Conservation (phyloP, 1,140 invertebrate species). For the Conopomorpha cramerella region DNA sequence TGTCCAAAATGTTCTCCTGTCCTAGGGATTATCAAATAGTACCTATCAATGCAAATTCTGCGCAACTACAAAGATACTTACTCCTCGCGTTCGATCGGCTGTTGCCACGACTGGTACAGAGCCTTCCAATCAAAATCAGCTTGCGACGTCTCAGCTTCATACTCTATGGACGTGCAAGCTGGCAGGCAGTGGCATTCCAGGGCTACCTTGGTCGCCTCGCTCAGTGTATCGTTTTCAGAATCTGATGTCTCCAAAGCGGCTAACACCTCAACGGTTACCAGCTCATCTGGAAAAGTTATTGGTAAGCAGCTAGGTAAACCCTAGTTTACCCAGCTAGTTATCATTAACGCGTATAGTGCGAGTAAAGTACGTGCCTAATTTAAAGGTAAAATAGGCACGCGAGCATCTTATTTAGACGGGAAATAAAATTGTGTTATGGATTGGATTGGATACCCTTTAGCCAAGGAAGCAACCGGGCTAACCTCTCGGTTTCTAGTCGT, state of each 20-base stretch:
- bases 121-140: constrained; percentile 65
- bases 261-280: constrained; percentile 62
- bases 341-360: too few species aligned
- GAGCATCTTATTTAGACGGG: too few species aligned
- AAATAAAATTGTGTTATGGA: too few species aligned
- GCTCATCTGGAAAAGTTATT: constrained; percentile 59
- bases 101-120: constrained; percentile 47
- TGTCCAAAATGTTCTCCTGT: too few species aligned
- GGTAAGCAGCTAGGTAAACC: too few species aligned
- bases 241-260: constrained; percentile 17
- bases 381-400: too few species aligned
- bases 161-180: constrained; percentile 68
- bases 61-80: not conserved
- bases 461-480: too few species aligned
- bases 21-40: not conserved
- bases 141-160: constrained; percentile 70
- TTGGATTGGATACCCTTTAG: too few species aligned
- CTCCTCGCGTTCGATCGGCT: constrained; percentile 14
- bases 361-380: too few species aligned
- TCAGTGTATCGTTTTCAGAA: constrained; percentile 14
- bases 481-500: too few species aligned
- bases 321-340: too few species aligned
- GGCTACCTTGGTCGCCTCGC: constrained; percentile 28
- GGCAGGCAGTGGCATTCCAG: constrained; percentile 68
- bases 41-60: too few species aligned